Evolutionary conservation across 2,888 invertebrate genomes (phyloP).

Genomic region (Liopterus haemorrhoidalis): DNA sequence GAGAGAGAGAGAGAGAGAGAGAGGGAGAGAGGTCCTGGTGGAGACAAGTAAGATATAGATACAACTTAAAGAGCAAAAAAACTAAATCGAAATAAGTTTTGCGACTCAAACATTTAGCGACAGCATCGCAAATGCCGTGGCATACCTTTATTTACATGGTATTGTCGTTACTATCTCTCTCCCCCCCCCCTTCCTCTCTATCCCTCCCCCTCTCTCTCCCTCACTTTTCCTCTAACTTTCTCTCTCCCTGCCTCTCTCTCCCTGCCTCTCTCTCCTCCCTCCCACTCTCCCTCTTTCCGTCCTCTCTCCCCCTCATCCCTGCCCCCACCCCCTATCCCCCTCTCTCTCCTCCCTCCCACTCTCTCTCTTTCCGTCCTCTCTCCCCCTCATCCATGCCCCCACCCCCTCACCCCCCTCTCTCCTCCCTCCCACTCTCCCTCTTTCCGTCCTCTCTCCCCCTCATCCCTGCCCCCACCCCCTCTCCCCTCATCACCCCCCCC

Average conservation of each 20-base stretch:
- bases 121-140: too few species aligned
- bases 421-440: neutral
- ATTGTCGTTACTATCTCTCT: too few species aligned
- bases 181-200: too few species aligned
- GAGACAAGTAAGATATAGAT: too few species aligned
- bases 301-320: slow-evolving; percentile 13
- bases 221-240: too few species aligned
- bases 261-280: neutral
- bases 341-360: slow-evolving; percentile 13
- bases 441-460: slow-evolving; percentile 14
- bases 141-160: too few species aligned
- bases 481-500: slow-evolving; percentile 15
- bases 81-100: too few species aligned
- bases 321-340: slow-evolving; percentile 11
- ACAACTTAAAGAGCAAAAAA: too few species aligned
- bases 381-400: slow-evolving; percentile 15
- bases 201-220: too few species aligned
- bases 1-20: too few species aligned
- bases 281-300: slow-evolving; percentile 8
- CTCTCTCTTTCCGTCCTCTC: slow-evolving; percentile 23
- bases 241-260: neutral
- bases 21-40: too few species aligned
- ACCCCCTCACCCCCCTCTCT: slow-evolving; percentile 11
- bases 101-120: too few species aligned
- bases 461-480: slow-evolving; percentile 2